Conservation (phyloP, 2,113 vertebrate species). For the Ornithorhynchus anatinus region DNA sequence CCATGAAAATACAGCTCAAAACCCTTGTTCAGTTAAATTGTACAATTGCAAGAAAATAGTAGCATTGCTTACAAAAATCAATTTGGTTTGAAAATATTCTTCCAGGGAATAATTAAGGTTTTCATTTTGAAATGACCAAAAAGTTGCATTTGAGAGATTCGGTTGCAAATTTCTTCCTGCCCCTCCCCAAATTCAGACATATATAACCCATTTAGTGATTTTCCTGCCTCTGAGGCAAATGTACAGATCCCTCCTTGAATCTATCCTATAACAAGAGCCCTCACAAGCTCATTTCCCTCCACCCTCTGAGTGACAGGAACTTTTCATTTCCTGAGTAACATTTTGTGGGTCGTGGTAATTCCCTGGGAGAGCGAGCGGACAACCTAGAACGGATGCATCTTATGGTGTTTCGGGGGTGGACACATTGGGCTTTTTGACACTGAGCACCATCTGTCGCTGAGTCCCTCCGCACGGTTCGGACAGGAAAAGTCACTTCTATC, state of each 20-base stretch:
- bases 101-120: not conserved
- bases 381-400: not conserved
- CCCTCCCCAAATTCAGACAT: not conserved
- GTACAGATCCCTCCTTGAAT: not conserved
- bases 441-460: not conserved
- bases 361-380: not conserved
- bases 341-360: not conserved
- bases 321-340: not conserved
- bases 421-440: not conserved
- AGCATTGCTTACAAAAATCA: not conserved
- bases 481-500: not conserved
- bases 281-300: not conserved
- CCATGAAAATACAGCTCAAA: no score
- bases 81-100: not conserved
- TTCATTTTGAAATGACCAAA: not conserved
- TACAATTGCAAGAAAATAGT: not conserved
- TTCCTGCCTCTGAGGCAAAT: not conserved
- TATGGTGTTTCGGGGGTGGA: not conserved
- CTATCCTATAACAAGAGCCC: not conserved
- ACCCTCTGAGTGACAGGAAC: not conserved
- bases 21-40: no score
- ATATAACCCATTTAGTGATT: not conserved
- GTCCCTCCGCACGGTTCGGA: not conserved
- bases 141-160: not conserved
- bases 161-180: no score